Conservation (phyloP, 2,113 vertebrate genomes). For the Rhynchopsitta pachyrhyncha region DNA sequence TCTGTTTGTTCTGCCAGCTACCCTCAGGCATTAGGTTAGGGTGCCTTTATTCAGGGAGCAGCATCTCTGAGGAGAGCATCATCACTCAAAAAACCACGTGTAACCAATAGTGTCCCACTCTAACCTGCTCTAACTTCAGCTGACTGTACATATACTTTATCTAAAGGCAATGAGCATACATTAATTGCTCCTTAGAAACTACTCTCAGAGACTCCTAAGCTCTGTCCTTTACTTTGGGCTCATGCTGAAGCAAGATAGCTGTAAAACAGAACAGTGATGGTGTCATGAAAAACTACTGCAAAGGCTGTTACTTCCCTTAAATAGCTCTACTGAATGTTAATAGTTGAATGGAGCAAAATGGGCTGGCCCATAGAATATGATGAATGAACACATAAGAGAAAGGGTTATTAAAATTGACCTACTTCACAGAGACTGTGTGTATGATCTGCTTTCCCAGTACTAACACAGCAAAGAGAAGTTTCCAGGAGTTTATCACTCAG, state of each 20-base stretch:
- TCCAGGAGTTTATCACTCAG: background rate
- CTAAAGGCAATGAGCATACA: background rate
- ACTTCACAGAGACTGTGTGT: background rate
- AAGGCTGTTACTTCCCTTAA: background rate
- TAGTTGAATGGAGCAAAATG: background rate
- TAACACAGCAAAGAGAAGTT: background rate
- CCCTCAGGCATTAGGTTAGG: background rate
- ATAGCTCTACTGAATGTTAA: background rate
- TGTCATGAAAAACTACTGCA: background rate
- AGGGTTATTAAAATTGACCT: constrained; percentile 22
- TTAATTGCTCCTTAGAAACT: background rate
- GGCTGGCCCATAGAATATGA: background rate
- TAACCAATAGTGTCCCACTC: background rate
- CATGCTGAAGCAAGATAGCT: background rate
- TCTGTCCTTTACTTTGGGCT: background rate
- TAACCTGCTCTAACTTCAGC: background rate
- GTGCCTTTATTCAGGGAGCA: background rate
- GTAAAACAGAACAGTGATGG: background rate
- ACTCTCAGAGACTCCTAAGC: background rate
- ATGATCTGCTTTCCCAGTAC: background rate
- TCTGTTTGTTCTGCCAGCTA: background rate
- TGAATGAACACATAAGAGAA: background rate
- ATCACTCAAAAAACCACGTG: rapidly evolving
- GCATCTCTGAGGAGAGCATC: background rate
- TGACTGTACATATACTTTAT: background rate